Conservation (phyloP, 2,113 vertebrate genomes). For the Sinocyclocheilus anophthalmus region DNA sequence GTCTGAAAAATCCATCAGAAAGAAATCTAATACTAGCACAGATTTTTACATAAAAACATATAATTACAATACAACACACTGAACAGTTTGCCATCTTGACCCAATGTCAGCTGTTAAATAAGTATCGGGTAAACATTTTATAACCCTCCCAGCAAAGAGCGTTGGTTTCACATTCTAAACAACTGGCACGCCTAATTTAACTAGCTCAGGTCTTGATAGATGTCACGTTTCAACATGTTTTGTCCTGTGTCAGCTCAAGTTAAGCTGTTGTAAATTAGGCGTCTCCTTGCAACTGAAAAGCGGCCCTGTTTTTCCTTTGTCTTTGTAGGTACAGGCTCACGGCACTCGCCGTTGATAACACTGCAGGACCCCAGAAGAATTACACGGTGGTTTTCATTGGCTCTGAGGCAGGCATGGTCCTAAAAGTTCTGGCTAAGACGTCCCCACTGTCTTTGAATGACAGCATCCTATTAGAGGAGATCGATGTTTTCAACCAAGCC, state of each 20-base stretch:
- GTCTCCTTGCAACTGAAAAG: slow-evolving; percentile 12
- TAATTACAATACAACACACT: not conserved
- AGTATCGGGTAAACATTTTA: slow-evolving; percentile 5
- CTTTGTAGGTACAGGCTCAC: slow-evolving; percentile 88
- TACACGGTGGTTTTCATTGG: slow-evolving; percentile 96
- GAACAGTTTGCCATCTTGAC: not conserved
- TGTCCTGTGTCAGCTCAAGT: not conserved
- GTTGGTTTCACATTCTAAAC: slow-evolving; percentile 22
- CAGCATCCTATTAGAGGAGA: slow-evolving; percentile 94
- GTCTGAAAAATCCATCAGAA: not conserved
- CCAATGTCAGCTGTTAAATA: slow-evolving; percentile 5
- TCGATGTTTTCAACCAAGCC: slow-evolving; percentile 92
- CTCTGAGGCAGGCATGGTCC: slow-evolving; percentile 90
- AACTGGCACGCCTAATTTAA: slow-evolving; percentile 3
- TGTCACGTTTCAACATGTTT: slow-evolving; percentile 22
- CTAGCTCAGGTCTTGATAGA: slow-evolving; percentile 4
- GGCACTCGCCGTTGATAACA: slow-evolving; percentile 87
- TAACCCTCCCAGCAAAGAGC: not conserved
- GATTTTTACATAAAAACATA: not conserved
- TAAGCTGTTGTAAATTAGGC: not conserved
- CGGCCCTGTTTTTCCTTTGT: not conserved
- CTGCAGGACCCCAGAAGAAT: slow-evolving; percentile 91
- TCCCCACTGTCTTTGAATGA: slow-evolving; percentile 84
- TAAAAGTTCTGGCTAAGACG: slow-evolving; percentile 96
- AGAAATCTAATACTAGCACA: not conserved